Evolutionary conservation across 2,888 invertebrate genomes (phyloP).

Genomic region (Nowickia ferox): DNA sequence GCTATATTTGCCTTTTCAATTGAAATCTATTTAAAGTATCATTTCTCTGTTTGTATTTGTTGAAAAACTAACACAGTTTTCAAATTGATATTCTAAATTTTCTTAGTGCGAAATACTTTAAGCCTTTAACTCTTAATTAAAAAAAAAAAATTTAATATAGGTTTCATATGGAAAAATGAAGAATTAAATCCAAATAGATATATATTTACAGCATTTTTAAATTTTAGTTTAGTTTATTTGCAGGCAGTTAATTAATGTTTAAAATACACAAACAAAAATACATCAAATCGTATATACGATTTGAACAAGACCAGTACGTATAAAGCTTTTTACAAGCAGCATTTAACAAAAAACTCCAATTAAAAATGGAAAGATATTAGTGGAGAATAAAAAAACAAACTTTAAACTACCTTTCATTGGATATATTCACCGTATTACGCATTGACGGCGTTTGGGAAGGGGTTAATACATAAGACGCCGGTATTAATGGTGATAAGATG

Average conservation of each 20-base stretch:
- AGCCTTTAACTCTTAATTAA: too few relatives aligned
- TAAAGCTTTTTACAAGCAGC: conserved; percentile 54
- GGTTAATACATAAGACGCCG: conserved; percentile 47
- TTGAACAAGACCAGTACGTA: conserved; percentile 6
- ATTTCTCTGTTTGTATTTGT: too few relatives aligned
- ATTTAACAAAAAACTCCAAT: conserved; percentile 26
- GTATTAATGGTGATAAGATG: conserved; percentile 46
- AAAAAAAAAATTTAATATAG: too few relatives aligned
- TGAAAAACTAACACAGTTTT: too few relatives aligned
- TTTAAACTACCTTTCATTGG: conserved; percentile 77
- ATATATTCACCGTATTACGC: conserved; percentile 73
- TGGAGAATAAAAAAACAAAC: conserved; percentile 42
- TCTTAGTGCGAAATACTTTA: too few relatives aligned
- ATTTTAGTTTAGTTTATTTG: not conserved
- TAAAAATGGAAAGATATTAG: conserved; percentile 17
- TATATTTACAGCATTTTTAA: not conserved
- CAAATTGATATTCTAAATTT: too few relatives aligned
- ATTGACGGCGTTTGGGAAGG: conserved; percentile 43
- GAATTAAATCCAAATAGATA: not conserved
- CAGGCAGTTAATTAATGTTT: conserved; percentile 18
- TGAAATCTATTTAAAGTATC: too few relatives aligned
- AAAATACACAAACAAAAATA: conserved; percentile 5
- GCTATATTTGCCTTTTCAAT: too few relatives aligned
- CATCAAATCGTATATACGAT: not conserved
- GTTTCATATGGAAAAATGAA: too few relatives aligned